Base-by-base conservation (phyloP, 2,888 invertebrate species). In the Dolichopus griseipennis region DNA sequence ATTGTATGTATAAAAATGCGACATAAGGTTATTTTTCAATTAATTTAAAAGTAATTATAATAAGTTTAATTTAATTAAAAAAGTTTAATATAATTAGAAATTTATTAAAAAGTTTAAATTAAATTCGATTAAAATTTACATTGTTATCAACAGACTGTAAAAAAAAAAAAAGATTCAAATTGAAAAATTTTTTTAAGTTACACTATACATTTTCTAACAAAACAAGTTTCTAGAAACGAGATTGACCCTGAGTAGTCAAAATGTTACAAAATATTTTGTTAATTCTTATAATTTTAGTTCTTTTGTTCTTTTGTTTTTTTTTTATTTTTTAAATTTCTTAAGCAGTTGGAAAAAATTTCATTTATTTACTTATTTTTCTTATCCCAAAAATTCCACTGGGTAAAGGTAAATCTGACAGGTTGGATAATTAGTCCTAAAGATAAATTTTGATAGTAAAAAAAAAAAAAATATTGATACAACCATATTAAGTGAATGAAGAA, bases 321-420 rank as follows among this genome's bases (percentile, higher is more conserved):
- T 41, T 41, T 41, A 5, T 41, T 41, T 41, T 9, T 5, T 41
- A 6, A 12, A 2, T 41, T 41, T 15, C 41, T 41, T 9, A 52
- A 52, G 52, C 9, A 52, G 5, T 52, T 52, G n/a, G 15, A 15
- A 37, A 52, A 52, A 37, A 37, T 37, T 27, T 27, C 27, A 27
- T 27, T 27, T 27, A 27, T 27, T 27, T 27, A 15, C 15, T 41
- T 41, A 18, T 6, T 52, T 52, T 52, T 52, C 18, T 52, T 52
- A 52, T 52, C 52, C 52, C 15, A 18, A 52, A 52, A 52, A 52
- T 12, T 52, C 15, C 52, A 9, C 9, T 15, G 12, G 62, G 63
- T 63, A 63, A 27, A 63, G 27, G 27, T 63, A 63, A 63, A 63
- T 63, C 63, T 63, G 63, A 63, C 63, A 63, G 63, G 63, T 63